A percentile compares a stretch with the other conserved stretches of the same genome.
phyloP scores from a whole-genome alignment of 2,113 vertebrate genomes.

The Antechinus flavipes region DNA sequence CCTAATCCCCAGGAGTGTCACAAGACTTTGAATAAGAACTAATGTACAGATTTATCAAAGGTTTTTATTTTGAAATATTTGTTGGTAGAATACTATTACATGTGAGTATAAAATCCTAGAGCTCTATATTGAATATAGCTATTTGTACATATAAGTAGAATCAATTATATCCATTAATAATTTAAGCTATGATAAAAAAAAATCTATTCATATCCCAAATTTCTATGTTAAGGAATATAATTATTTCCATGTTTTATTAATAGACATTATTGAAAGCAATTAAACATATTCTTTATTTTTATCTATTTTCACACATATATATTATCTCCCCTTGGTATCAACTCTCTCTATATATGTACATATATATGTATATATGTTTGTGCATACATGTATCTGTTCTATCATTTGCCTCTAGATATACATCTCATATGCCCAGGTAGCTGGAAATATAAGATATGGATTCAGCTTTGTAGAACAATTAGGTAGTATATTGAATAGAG shows the following conservation, averaged over 20 bases:
- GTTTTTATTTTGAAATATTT: constrained; percentile 21
- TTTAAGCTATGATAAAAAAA: constrained; percentile 29
- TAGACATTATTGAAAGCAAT: constrained; percentile 19
- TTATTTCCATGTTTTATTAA: constrained; percentile 8
- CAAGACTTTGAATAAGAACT: background rate
- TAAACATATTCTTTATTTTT: constrained; percentile 15
- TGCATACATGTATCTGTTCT: background rate
- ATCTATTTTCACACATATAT: constrained; percentile 24
- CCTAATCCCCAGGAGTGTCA: constrained; percentile 12
- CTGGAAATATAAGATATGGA: background rate
- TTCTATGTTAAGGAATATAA: constrained; percentile 10
- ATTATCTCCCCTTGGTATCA: background rate
- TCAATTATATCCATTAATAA: constrained; percentile 10
- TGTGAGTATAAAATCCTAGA: background rate
- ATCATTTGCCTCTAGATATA: background rate
- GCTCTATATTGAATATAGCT: background rate
- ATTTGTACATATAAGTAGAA: background rate
- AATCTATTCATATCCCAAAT: constrained; percentile 27
- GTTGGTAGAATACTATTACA: constrained; percentile 15
- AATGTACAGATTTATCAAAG: constrained; percentile 14
- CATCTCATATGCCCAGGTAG: background rate
- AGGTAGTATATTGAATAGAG: background rate
- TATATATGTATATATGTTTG: background rate
- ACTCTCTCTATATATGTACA: background rate
- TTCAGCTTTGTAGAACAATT: background rate